Percentiles rank a stretch among this genome's conserved stretches.
Evolutionary conservation across 2,797 vertebrate species (phyloP).

Genomic region (Geotrypetes seraphini): DNA sequence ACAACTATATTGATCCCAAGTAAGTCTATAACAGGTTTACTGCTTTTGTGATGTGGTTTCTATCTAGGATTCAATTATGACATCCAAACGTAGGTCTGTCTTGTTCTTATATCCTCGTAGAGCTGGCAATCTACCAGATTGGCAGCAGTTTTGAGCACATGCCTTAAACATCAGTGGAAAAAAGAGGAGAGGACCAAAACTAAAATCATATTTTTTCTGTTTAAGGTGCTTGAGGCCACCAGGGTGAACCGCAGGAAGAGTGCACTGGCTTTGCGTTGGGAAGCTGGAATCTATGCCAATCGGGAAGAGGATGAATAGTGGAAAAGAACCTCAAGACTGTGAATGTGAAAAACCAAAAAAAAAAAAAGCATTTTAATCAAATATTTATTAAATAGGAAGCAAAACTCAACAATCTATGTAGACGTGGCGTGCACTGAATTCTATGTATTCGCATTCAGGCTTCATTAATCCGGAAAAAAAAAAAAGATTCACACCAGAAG

Average conservation of each 20-base stretch:
- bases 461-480: constrained; percentile 9
- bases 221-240: constrained; percentile 89
- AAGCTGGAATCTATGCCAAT: constrained; percentile 77
- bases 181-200: too few relatives aligned
- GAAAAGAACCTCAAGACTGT: constrained; percentile 6
- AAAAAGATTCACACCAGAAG: too few relatives aligned
- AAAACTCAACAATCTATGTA: constrained; percentile 35
- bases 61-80: too few relatives aligned
- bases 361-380: constrained; percentile 48
- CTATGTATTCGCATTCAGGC: constrained; percentile 26
- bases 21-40: too few relatives aligned
- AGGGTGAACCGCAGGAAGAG: constrained; percentile 91
- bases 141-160: too few relatives aligned
- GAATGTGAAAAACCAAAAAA: constrained; percentile 39
- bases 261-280: constrained; percentile 78
- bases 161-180: too few relatives aligned
- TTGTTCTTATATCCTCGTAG: too few relatives aligned
- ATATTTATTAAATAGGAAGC: constrained; percentile 55
- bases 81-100: too few relatives aligned
- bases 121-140: too few relatives aligned
- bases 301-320: constrained; percentile 61
- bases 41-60: too few relatives aligned
- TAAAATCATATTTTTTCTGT: background rate
- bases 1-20: too few relatives aligned
- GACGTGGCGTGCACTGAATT: constrained; percentile 29